Evolutionary conservation across 2,888 invertebrate genomes (phyloP).

Genomic region (Diplolepis rosae): DNA sequence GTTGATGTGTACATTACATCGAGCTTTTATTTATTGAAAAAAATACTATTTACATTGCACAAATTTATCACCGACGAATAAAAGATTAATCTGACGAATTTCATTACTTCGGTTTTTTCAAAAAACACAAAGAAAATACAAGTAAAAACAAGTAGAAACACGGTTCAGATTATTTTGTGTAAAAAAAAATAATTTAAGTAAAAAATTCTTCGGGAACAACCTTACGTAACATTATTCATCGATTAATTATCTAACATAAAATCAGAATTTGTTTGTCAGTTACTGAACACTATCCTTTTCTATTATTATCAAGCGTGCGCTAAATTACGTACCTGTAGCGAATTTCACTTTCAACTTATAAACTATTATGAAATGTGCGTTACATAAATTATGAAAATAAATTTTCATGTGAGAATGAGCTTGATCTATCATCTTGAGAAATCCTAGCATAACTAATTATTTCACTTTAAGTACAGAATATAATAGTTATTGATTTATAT

Average conservation of each 20-base stretch:
- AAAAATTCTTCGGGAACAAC: neutral
- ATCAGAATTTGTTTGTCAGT: neutral
- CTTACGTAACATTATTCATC: neutral
- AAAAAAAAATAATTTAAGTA: neutral
- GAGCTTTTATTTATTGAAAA: constrained; percentile 29
- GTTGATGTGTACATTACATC: constrained; percentile 12
- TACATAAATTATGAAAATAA: constrained; percentile 10
- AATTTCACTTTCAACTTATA: constrained; percentile 12
- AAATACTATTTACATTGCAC: constrained; percentile 32
- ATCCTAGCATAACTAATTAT: neutral
- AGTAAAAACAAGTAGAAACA: neutral
- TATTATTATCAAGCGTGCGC: neutral
- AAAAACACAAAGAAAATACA: neutral
- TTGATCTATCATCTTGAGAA: neutral
- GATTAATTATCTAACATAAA: neutral
- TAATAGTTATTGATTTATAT: neutral
- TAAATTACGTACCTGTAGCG: constrained; percentile 28
- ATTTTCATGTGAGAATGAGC: neutral
- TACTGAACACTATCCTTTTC: neutral
- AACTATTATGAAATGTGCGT: neutral
- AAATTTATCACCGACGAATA: constrained; percentile 20
- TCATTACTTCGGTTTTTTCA: neutral
- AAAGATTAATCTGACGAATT: constrained; percentile 15
- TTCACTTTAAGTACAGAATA: constrained; percentile 26
- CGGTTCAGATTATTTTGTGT: neutral